Evolutionary conservation across 2,797 vertebrate species (phyloP), one percentile per base, ranked within the genome.

Genomic region (Syngnathus acus): DNA sequence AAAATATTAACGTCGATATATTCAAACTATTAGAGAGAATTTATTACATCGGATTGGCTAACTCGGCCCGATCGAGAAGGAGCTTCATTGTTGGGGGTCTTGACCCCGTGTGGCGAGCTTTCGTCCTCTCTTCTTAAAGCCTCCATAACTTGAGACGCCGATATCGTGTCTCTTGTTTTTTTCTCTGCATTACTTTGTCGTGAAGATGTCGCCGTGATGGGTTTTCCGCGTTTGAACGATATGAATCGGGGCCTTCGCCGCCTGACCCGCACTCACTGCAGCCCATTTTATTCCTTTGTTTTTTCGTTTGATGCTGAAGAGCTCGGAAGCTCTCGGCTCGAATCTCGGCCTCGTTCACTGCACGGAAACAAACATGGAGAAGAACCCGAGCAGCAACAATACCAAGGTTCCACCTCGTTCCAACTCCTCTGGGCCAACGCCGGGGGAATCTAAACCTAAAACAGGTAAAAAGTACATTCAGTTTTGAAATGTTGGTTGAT

Each of bases 201-300:
- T 91, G 88, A 94, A 94, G 89, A 98, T 98, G 95, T 97, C 94
- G 93, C 95, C 95, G 96, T 98, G 89, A 98, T 94, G 95, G 91
- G 90, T 90, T 91, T 89, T 90, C 93, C 93, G 93, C 74, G 87
- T 90, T 88, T 91, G 92, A 89, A 82, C 93, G 94, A 94, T 94
- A 95, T 96, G 95, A 94, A 91, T 87, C 91, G 89, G 94, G 95
- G 94, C 91, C 92, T 90, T 88, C 58, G 92, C 72, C 82, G 91
- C 91, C 93, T 92, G 86, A 89, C 88, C 91, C 90, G 92, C 91
- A 89, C 90, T 88, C 76, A 84, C 77, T 79, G 73, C 82, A 83
- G 81, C 84, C 91, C 88, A 82, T 79, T 87, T 71, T 87, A 84
- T 72, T 84, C 74, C 62, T 69, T 64, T 71, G 75, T 88, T 75